phyloP scores from a whole-genome alignment of 2,797 vertebrate genomes.

The Anisognathus igniventris region DNA sequence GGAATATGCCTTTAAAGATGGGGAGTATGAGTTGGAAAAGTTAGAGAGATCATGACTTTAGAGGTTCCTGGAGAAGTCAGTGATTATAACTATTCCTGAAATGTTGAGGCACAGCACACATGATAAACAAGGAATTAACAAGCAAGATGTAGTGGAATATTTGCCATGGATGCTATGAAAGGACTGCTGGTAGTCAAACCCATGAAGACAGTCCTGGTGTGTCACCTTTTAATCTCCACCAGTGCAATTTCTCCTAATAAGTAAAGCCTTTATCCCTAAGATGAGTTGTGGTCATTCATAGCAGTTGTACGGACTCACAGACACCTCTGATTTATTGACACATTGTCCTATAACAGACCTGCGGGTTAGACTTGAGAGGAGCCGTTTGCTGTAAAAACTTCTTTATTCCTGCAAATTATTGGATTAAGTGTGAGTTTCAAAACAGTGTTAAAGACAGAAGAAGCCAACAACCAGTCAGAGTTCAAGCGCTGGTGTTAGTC shows the following conservation, averaged over 20 bases:
- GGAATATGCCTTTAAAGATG: neutral
- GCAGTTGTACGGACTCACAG: neutral
- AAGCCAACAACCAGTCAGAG: neutral
- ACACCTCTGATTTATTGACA: neutral
- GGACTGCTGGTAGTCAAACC: neutral
- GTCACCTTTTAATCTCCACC: neutral
- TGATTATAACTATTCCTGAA: neutral
- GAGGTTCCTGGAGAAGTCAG: neutral
- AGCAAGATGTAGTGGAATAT: neutral
- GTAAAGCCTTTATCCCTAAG: neutral
- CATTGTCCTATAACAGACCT: neutral
- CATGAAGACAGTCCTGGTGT: neutral
- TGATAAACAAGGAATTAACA: neutral
- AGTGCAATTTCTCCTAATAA: neutral
- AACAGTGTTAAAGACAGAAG: neutral
- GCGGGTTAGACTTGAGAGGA: neutral
- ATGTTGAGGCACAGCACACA: rapidly evolving
- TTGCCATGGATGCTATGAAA: neutral
- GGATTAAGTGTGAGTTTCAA: constrained; percentile 6
- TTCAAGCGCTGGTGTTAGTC: constrained; percentile 2
- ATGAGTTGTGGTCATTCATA: neutral
- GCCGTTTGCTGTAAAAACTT: neutral
- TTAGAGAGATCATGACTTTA: neutral
- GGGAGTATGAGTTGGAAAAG: neutral
- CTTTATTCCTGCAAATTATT: neutral